Conservation (phyloP, 2,113 vertebrate species). For the Festucalex cinctus region DNA sequence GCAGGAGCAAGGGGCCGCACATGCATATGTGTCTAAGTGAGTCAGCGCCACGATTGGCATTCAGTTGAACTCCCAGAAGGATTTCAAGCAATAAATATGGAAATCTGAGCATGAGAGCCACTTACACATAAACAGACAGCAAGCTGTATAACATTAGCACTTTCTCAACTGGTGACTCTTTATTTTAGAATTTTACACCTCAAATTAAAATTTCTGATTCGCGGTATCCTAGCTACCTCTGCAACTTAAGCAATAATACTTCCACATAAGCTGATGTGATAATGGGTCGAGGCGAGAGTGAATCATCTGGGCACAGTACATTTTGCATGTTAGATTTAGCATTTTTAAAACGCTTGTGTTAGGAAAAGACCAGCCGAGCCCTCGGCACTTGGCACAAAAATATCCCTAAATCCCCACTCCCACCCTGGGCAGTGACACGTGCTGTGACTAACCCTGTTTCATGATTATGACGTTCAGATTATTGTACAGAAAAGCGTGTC, state of each 20-base stretch:
- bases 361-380: constrained; percentile 43
- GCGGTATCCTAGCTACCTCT: constrained; percentile 2
- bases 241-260: constrained; percentile 20
- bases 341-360: constrained; percentile 29
- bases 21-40: constrained; percentile 56
- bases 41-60: constrained; percentile 68
- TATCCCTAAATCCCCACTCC: constrained; percentile 53
- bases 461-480: constrained; percentile 34
- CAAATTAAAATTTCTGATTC: constrained; percentile 21
- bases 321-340: constrained; percentile 45
- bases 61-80: constrained; percentile 70
- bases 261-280: constrained; percentile 17
- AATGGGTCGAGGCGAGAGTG: constrained; percentile 13
- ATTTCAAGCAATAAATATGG: constrained; percentile 78
- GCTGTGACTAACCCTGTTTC: constrained; percentile 59
- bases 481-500: constrained; percentile 23
- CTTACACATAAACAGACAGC: constrained; percentile 64
- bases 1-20: constrained; percentile 20
- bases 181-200: constrained; percentile 28
- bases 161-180: constrained; percentile 41
- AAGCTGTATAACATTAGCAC: constrained; percentile 48
- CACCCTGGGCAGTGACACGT: constrained; percentile 53
- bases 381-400: constrained; percentile 53
- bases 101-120: constrained; percentile 70
- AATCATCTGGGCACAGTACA: constrained; percentile 32